Evolutionary conservation across 2,888 invertebrate genomes (phyloP).

Genomic region (Athrips mouffetella): DNA sequence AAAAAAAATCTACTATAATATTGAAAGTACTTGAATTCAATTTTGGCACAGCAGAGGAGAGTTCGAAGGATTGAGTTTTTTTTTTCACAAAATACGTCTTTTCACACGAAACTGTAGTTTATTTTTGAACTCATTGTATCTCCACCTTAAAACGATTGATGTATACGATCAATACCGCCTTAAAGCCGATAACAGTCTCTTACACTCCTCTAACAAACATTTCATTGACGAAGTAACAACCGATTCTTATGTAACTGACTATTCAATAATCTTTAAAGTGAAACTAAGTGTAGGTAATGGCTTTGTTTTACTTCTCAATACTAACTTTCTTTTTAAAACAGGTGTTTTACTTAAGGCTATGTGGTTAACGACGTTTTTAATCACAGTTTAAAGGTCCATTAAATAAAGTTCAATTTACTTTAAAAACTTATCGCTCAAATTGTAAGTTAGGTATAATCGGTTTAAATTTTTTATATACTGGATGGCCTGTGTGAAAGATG

Average conservation of each 20-base stretch:
- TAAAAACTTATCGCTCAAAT: not conserved
- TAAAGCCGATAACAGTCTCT: constrained; percentile 37
- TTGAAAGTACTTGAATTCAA: no score
- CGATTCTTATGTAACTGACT: constrained; percentile 30
- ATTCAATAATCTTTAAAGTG: constrained; percentile 6
- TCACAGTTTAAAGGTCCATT: not conserved
- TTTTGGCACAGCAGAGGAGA: no score
- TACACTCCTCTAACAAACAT: constrained; percentile 22
- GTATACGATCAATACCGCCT: constrained; percentile 11
- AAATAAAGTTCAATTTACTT: not conserved
- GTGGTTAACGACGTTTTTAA: not conserved
- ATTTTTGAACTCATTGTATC: not conserved
- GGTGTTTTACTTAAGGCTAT: not conserved
- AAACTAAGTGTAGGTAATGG: constrained; percentile 8
- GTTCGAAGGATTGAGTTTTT: no score
- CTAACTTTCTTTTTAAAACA: constrained; percentile 2
- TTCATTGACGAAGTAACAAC: constrained; percentile 66
- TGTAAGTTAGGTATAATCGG: no score
- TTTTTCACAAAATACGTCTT: no score
- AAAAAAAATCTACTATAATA: no score
- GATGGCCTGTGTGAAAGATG: no score
- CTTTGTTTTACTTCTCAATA: constrained; percentile 1
- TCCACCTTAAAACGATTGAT: constrained; percentile 27
- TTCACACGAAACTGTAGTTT: no score
- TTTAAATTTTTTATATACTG: no score